Evolutionary conservation across 2,113 vertebrate genomes (phyloP), one percentile per base, ranked within the genome.

Genomic region (Abramis brama): DNA sequence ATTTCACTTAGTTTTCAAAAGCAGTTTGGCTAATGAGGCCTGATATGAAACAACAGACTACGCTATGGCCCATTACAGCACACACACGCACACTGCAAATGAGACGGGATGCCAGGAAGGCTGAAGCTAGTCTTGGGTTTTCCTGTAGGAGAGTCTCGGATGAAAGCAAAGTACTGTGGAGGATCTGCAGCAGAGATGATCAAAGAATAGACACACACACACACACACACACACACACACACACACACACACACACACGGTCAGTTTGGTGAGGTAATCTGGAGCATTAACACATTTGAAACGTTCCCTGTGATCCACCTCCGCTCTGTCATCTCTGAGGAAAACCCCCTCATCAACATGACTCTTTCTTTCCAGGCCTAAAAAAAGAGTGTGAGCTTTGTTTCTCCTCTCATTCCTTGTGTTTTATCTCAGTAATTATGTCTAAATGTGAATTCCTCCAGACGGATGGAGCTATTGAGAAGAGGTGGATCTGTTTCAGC

Each of bases 391-490:
- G 43, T 33, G 83, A 5, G 85, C 93, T 94, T 93, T 94, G 91
- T 94, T 93, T 92, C 89, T 80, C 0, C 47, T 90, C 88, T 91
- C 50, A 78, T 90, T 90, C 91, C 90, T 87, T 71, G 92, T 92
- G 87, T 94, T 93, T 90, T 86, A 91, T 93, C 91, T 91, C 85
- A 59, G 87, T 90, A 93, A 94, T 95, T 93, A 94, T 93, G 92
- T 84, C 86, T 86, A 87, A 93, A 93, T 91, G 91, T 89, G 89
- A 93, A 91, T 82, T 82, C 89, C 92, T 86, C 86, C 87, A 84
- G 86, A 89, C 84, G 87, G 88, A 91, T 88, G 39, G 83, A 91
- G 89, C 89, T 87, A 88, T 87, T 90, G 84, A 64, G 89, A 84
- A 89, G 87, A 88, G 45, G 81, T 75, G 71, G 88, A 27, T 70